Evolutionary conservation across 2,888 invertebrate species (phyloP).

Genomic region (Phalera bucephala): DNA sequence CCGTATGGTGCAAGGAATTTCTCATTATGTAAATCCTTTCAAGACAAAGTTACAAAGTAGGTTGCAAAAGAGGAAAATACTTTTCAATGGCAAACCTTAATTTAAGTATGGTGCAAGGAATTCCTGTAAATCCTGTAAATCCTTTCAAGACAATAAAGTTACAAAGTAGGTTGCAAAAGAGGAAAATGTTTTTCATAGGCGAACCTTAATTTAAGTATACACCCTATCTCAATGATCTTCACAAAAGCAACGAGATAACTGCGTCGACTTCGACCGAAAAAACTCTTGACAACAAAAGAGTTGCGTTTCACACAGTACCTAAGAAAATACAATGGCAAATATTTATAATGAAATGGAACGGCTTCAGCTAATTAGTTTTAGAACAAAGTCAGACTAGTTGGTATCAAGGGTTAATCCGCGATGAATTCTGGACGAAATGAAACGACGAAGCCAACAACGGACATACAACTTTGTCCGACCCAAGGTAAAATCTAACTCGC

Average conservation of each 20-base stretch:
- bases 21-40: conserved; percentile 26
- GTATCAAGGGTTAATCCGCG: conserved; percentile 49
- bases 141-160: no score
- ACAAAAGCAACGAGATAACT: conserved; percentile 22
- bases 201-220: no score
- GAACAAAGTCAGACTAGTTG: conserved; percentile 36
- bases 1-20: conserved; percentile 32
- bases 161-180: no score
- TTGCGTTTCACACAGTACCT: conserved; percentile 4
- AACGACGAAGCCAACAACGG: conserved; percentile 33
- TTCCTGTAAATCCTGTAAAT: no score
- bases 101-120: no score
- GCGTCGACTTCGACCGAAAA: conserved; percentile 15
- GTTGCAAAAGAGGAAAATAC: conserved; percentile 11
- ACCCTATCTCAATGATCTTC: conserved; percentile 26
- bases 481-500: conserved; percentile 48
- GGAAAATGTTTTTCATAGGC: no score
- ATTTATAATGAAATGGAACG: conserved; percentile 16
- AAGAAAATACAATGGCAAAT: conserved; percentile 21
- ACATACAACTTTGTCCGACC: conserved; percentile 44
- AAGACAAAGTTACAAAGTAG: conserved; percentile 17
- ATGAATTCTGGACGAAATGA: conserved; percentile 38
- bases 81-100: no score
- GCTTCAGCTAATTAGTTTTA: conserved; percentile 39
- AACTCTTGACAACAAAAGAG: conserved; percentile 9